Conservation (phyloP, 2,113 vertebrate species). For the Anarhynchus alexandrinus region DNA sequence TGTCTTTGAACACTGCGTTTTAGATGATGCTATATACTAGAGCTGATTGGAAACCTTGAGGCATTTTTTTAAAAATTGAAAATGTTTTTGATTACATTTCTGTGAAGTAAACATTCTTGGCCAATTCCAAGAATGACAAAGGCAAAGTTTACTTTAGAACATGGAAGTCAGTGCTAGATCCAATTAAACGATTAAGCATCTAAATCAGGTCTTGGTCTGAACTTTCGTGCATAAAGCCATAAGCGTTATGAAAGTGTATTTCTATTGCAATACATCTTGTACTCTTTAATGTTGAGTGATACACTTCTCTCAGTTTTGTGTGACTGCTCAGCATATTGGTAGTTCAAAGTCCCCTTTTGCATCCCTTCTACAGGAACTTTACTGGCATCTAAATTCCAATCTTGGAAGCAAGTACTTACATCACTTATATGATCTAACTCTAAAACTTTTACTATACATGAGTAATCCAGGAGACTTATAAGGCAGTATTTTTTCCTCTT, state of each 20-base stretch:
- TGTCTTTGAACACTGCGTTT: not conserved
- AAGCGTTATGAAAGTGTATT: not conserved
- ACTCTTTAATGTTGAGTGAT: not conserved
- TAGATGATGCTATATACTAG: not conserved
- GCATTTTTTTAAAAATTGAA: not conserved
- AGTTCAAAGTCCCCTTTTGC: not conserved
- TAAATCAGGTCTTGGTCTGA: not conserved
- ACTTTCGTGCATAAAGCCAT: not conserved
- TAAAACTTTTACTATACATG: not conserved
- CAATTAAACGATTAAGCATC: not conserved
- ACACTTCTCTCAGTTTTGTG: not conserved
- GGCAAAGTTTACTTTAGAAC: not conserved
- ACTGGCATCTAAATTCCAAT: not conserved
- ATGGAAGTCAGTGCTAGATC: not conserved
- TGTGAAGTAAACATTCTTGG: not conserved
- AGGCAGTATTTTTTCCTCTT: not conserved
- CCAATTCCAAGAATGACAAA: not conserved
- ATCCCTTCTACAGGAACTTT: not conserved
- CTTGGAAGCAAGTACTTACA: not conserved
- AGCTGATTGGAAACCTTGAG: not conserved
- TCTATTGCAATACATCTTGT: not conserved
- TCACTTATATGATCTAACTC: not conserved
- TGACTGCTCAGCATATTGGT: not conserved
- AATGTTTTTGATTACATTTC: not conserved
- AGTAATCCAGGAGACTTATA: not conserved